Conservation (phyloP, 2,113 vertebrate genomes). For the Hemiprocne comata region DNA sequence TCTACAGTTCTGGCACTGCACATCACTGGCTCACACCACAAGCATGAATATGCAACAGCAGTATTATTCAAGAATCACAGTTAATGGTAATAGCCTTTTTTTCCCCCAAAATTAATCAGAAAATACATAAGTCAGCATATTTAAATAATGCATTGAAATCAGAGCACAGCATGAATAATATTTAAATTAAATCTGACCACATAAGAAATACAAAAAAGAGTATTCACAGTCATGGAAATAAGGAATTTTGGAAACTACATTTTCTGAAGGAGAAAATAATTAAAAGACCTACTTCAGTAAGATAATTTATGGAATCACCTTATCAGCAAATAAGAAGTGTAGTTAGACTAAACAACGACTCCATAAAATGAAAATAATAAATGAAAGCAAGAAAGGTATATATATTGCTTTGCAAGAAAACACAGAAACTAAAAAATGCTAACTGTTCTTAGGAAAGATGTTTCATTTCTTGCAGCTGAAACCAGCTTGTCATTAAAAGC, state of each 20-base stretch:
- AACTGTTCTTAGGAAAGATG: background rate
- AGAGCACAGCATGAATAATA: conserved; percentile 47
- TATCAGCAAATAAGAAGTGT: conserved; percentile 30
- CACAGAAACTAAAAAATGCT: background rate
- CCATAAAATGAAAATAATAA: background rate
- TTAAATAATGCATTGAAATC: conserved; percentile 59
- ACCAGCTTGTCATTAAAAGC: background rate
- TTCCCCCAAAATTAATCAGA: conserved; percentile 11
- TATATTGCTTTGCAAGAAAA: background rate
- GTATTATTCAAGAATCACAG: conserved; percentile 28
- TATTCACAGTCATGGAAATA: conserved; percentile 14
- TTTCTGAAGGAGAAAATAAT: conserved; percentile 42
- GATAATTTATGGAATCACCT: conserved; percentile 12
- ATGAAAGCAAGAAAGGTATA: background rate
- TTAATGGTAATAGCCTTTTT: conserved; percentile 45
- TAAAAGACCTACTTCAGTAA: conserved; percentile 21
- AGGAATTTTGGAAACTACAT: conserved; percentile 27
- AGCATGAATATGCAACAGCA: conserved; percentile 43
- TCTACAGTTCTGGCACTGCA: background rate
- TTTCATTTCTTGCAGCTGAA: background rate
- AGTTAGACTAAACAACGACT: conserved; percentile 32
- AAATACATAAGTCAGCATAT: conserved; percentile 60
- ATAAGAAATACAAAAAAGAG: background rate
- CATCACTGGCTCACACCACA: background rate
- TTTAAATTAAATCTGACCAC: conserved; percentile 52